Conservation (phyloP, 2,113 vertebrate species). For the Festucalex cinctus region DNA sequence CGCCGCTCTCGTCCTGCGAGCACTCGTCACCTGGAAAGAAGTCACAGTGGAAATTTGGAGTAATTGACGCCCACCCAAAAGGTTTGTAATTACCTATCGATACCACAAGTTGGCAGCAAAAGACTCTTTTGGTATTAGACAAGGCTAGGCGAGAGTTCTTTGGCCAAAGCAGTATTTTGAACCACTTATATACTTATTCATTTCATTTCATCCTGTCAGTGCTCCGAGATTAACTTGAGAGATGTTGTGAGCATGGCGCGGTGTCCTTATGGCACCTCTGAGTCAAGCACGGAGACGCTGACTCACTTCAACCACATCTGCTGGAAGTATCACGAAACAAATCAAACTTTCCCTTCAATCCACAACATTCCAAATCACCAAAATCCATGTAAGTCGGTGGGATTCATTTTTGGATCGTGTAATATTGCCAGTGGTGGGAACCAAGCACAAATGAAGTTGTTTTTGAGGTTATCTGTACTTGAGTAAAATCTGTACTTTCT, state of each 20-base stretch:
- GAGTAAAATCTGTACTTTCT: too few species aligned
- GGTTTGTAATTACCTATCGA: too few species aligned
- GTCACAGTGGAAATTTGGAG: background rate
- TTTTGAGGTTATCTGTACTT: too few species aligned
- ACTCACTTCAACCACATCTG: conserved; percentile 32
- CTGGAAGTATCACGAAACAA: conserved; percentile 17
- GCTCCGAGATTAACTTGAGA: background rate
- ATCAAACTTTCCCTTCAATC: conserved; percentile 20
- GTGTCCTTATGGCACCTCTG: conserved; percentile 23
- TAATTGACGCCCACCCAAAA: too few species aligned
- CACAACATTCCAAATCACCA: background rate
- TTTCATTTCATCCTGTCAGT: too few species aligned
- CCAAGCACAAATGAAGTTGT: too few species aligned
- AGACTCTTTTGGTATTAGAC: too few species aligned
- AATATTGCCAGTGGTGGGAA: background rate
- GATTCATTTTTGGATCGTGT: conserved; percentile 11
- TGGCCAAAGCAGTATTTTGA: too few species aligned
- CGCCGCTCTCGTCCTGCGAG: conserved; percentile 89
- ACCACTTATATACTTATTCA: too few species aligned
- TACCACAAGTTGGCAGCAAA: too few species aligned
- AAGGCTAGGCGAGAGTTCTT: too few species aligned
- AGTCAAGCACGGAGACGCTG: conserved; percentile 25
- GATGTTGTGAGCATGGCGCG: background rate
- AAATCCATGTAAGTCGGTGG: background rate
- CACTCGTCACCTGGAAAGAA: conserved; percentile 82